Evolutionary conservation across 2,797 vertebrate genomes (phyloP).

Genomic region (Lagodon rhomboides): DNA sequence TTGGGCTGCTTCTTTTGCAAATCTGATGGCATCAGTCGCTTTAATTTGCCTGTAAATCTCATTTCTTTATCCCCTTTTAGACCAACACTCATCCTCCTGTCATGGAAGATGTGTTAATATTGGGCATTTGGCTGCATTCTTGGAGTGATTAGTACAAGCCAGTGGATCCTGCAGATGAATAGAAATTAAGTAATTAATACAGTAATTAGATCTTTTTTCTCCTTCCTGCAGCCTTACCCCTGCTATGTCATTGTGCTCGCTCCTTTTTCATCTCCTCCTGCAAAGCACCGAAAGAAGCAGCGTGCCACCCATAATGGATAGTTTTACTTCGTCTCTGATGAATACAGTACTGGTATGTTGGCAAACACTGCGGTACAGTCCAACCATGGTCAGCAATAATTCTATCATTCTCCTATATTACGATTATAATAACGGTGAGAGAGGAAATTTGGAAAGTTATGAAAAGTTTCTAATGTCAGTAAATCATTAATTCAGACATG

Average conservation of each 20-base stretch:
- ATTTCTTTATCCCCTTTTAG: conserved; percentile 68
- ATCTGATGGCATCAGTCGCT: conserved; percentile 70
- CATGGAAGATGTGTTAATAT: conserved; percentile 85
- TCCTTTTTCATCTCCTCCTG: conserved; percentile 44
- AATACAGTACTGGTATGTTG: conserved; percentile 25
- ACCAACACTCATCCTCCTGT: conserved; percentile 66
- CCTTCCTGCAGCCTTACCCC: conserved; percentile 63
- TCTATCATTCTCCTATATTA: background rate
- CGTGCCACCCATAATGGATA: conserved; percentile 34
- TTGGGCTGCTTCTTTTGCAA: conserved; percentile 64
- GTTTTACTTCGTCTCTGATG: conserved; percentile 40
- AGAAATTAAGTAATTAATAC: conserved; percentile 85
- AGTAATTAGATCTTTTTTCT: conserved; percentile 79
- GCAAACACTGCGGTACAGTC: conserved; percentile 37
- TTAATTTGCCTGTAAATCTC: conserved; percentile 75
- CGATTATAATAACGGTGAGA: background rate
- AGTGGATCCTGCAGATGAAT: conserved; percentile 81
- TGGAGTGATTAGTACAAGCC: conserved; percentile 80
- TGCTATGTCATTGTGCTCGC: conserved; percentile 66
- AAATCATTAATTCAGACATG: background rate
- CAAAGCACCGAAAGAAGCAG: conserved; percentile 36
- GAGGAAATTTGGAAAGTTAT: conserved; percentile 12
- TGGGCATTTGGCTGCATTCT: conserved; percentile 79
- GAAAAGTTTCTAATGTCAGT: background rate
- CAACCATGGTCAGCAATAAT: background rate